phyloP scores from a whole-genome alignment of 2,797 vertebrate species.

The Lemur catta region DNA sequence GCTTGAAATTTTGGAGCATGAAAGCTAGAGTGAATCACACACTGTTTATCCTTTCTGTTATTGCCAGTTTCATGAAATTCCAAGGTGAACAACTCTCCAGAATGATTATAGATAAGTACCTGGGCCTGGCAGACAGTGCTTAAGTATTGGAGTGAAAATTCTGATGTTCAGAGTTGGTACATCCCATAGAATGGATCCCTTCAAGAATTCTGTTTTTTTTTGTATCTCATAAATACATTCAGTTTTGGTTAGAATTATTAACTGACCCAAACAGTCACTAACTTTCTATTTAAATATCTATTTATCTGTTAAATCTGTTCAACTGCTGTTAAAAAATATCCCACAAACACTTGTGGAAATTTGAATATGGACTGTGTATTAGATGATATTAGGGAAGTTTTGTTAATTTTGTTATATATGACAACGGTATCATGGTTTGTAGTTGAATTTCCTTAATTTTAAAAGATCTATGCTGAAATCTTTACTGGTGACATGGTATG shows the following conservation, averaged over 20 bases:
- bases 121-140: neutral
- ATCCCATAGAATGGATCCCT: neutral
- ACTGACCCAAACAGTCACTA: neutral
- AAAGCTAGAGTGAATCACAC: neutral
- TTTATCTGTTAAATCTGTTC: neutral
- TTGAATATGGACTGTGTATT: neutral
- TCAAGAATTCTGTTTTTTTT: neutral
- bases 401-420: neutral
- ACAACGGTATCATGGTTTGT: neutral
- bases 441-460: neutral
- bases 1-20: neutral
- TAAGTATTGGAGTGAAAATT: neutral
- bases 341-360: neutral
- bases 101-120: neutral
- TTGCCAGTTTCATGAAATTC: neutral
- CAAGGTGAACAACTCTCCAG: neutral
- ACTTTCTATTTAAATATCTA: neutral
- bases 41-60: neutral
- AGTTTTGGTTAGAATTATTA: neutral
- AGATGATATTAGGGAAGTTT: neutral
- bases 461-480: neutral
- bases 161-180: neutral
- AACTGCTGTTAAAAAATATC: neutral
- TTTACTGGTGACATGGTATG: neutral
- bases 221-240: neutral